Evolutionary conservation across 2,888 invertebrate species (phyloP).

Genomic region (Amphipoea oculea): DNA sequence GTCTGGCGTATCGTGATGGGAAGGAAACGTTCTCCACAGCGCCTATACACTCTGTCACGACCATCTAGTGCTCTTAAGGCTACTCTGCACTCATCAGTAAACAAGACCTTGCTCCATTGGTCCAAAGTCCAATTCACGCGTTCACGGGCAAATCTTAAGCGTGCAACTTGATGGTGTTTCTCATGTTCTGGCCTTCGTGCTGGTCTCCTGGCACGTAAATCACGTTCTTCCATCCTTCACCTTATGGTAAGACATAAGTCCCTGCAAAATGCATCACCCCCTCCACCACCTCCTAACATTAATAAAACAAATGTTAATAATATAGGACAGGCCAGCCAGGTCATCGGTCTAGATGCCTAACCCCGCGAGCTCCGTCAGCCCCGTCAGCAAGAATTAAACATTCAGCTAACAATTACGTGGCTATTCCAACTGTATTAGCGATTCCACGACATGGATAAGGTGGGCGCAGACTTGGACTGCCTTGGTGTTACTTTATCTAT

Average conservation of each 20-base stretch:
- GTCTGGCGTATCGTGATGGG: no score
- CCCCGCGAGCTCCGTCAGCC: not conserved
- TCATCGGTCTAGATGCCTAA: conserved; percentile 36
- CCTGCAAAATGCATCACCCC: not conserved
- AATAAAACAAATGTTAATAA: conserved; percentile 9
- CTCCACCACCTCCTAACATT: not conserved
- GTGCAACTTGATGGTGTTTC: no score
- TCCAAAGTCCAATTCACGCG: no score
- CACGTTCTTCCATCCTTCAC: no score
- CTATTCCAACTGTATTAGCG: conserved; percentile 43
- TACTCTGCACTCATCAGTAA: no score
- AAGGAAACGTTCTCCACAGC: no score
- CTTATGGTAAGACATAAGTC: not conserved
- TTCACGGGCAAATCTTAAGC: no score
- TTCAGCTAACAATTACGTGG: conserved; percentile 63
- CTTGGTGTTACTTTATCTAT: not conserved
- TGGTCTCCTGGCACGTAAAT: no score
- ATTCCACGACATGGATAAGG: conserved; percentile 61
- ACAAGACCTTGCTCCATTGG: no score
- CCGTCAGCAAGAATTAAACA: conserved; percentile 52
- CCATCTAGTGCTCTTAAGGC: no score
- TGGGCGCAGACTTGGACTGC: conserved; percentile 19
- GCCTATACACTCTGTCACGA: no score
- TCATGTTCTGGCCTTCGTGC: no score
- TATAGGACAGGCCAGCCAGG: conserved; percentile 20